Conservation (phyloP, 2,888 invertebrate species). For the Scelioninae gen. 1 region DNA sequence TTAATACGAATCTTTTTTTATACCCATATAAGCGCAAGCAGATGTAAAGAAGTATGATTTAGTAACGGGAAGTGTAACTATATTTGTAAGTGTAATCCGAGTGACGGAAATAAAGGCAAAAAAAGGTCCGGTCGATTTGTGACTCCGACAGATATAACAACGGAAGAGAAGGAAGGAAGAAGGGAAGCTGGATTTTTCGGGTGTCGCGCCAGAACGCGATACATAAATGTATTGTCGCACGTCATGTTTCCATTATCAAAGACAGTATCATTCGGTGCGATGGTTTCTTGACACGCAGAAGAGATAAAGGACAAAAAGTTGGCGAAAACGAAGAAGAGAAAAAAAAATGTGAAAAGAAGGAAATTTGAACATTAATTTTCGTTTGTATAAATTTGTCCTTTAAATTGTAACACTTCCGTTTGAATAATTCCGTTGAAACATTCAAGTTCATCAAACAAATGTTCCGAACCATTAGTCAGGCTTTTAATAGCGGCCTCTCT, state of each 20-base stretch:
- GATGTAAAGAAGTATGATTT: slow-evolving; percentile 36
- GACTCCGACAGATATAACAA: slow-evolving; percentile 20
- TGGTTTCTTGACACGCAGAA: slow-evolving; percentile 40
- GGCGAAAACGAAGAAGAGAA: no score
- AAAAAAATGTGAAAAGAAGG: no score
- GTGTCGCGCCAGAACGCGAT: slow-evolving; percentile 1
- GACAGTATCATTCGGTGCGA: slow-evolving; percentile 22
- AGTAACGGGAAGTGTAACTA: slow-evolving; percentile 36
- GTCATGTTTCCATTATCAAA: slow-evolving; percentile 41
- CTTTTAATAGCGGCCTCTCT: slow-evolving; percentile 13
- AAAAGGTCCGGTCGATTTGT: slow-evolving; percentile 27
- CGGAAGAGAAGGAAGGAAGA: slow-evolving; percentile 9
- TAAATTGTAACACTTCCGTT: no score
- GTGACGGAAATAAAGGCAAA: slow-evolving; percentile 27
- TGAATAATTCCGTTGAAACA: neutral
- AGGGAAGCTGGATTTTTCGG: neutral
- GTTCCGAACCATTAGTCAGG: slow-evolving; percentile 14
- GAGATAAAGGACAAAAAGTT: slow-evolving; percentile 17
- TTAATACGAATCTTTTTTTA: no score
- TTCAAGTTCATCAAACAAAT: slow-evolving; percentile 3
- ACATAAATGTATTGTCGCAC: slow-evolving; percentile 20
- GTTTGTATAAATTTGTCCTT: no score
- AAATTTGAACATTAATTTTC: no score
- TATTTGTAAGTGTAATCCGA: slow-evolving; percentile 13
- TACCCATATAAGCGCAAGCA: neutral